Percentiles rank a stretch among this genome's conserved stretches.
Evolutionary conservation across 2,888 invertebrate genomes (phyloP).

Genomic region (Ischnus inquisitorius): DNA sequence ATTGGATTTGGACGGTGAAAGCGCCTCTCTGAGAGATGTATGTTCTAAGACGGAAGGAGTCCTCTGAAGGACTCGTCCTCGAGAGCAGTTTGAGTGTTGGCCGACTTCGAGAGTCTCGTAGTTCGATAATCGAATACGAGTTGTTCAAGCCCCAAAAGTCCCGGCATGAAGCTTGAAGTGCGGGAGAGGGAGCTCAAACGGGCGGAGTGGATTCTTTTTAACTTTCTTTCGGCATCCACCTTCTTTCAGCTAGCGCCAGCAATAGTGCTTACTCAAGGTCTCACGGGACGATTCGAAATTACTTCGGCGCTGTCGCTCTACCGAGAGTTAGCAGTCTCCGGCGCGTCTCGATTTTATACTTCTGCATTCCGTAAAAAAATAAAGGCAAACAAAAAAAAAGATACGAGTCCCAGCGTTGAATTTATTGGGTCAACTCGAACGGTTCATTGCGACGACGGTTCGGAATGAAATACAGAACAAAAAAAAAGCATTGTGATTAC

Average conservation of each 20-base stretch:
- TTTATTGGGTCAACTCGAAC: background rate
- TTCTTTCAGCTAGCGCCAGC: constrained; percentile 63
- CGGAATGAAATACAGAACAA: too few species aligned
- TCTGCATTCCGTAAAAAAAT: background rate
- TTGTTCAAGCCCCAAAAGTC: constrained; percentile 61
- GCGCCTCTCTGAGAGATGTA: background rate
- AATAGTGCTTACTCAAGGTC: constrained; percentile 34
- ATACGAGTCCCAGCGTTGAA: background rate
- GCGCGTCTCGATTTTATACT: background rate
- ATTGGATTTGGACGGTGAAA: background rate
- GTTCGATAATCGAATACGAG: constrained; percentile 67
- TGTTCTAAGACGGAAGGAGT: background rate
- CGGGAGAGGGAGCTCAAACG: constrained; percentile 32
- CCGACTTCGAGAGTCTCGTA: constrained; percentile 58
- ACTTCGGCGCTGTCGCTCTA: constrained; percentile 44
- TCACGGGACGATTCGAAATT: constrained; percentile 61
- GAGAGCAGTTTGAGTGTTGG: constrained; percentile 48
- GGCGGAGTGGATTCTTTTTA: constrained; percentile 60
- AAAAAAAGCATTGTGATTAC: too few species aligned
- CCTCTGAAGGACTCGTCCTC: constrained; percentile 15
- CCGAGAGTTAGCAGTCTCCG: constrained; percentile 25
- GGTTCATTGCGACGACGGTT: too few species aligned
- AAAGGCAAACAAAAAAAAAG: constrained; percentile 2
- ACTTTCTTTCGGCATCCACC: constrained; percentile 25
- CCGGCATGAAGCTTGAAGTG: constrained; percentile 58